Percentiles rank a stretch among this genome's conserved stretches.
Evolutionary conservation across 2,888 invertebrate genomes (phyloP).

Genomic region (Orthosia gothica): DNA sequence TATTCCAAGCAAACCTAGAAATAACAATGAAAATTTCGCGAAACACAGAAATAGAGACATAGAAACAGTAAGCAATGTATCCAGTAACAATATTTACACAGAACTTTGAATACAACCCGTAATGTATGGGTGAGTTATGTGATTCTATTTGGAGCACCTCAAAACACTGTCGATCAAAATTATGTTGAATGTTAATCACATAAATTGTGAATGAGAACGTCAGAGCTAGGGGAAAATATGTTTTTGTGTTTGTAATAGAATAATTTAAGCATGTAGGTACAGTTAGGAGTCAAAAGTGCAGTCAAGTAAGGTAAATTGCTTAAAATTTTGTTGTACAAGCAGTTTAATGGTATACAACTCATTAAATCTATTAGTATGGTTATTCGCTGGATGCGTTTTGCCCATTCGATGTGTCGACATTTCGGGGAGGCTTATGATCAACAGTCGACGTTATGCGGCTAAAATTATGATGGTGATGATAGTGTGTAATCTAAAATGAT

Average conservation of each 20-base stretch:
- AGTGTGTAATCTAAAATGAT: too few species aligned
- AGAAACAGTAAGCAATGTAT: constrained; percentile 55
- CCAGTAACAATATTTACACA: constrained; percentile 65
- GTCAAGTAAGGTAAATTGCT: too few species aligned
- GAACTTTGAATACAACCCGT: constrained; percentile 71
- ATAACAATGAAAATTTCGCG: constrained; percentile 60
- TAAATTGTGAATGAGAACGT: constrained; percentile 53
- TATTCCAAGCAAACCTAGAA: constrained; percentile 45
- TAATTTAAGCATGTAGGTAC: too few species aligned
- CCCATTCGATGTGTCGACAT: too few species aligned
- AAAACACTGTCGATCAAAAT: constrained; percentile 79
- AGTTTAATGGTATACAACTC: too few species aligned
- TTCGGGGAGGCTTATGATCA: too few species aligned
- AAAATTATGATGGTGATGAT: too few species aligned
- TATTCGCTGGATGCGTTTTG: too few species aligned
- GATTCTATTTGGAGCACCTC: constrained; percentile 76
- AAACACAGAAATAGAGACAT: constrained; percentile 67
- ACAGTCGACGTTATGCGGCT: too few species aligned
- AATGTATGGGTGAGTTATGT: constrained; percentile 73
- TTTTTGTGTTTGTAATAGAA: constrained; percentile 1
- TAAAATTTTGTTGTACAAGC: too few species aligned
- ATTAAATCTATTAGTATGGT: too few species aligned
- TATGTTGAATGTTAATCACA: constrained; percentile 73
- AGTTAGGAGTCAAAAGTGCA: too few species aligned
- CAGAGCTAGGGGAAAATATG: constrained; percentile 23